Conservation (phyloP, 2,888 invertebrate genomes). For the Papilio protenor region DNA sequence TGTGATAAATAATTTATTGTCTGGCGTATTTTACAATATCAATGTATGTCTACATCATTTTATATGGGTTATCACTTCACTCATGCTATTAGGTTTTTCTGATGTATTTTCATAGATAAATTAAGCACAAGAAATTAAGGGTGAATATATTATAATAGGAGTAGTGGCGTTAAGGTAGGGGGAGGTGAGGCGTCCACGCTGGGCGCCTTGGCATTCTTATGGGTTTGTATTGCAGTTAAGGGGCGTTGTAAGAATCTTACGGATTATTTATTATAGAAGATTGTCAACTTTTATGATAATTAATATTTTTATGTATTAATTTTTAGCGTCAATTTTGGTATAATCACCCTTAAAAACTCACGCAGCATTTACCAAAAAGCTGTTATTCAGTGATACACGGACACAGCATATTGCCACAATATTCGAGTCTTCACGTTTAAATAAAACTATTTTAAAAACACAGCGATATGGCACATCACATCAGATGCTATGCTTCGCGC, state of each 20-base stretch:
- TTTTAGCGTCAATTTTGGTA: not conserved
- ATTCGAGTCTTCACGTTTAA: slow-evolving; percentile 64
- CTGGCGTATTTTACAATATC: slow-evolving; percentile 84
- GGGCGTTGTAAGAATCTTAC: too few species aligned
- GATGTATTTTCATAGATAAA: slow-evolving; percentile 38
- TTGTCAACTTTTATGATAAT: not conserved
- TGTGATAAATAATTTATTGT: slow-evolving; percentile 86
- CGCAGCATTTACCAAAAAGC: not conserved
- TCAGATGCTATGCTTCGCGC: slow-evolving; percentile 68
- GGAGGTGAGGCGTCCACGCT: too few species aligned
- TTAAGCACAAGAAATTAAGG: slow-evolving; percentile 34
- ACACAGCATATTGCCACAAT: slow-evolving; percentile 49
- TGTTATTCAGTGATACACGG: slow-evolving; percentile 13
- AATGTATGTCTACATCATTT: slow-evolving; percentile 78
- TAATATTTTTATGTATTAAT: not conserved
- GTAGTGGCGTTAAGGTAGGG: too few species aligned
- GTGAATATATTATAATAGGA: slow-evolving; percentile 1
- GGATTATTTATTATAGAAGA: too few species aligned
- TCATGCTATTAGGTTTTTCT: slow-evolving; percentile 49
- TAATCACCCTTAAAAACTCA: slow-evolving; percentile 32
- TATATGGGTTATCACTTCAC: slow-evolving; percentile 52
- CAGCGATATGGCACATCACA: slow-evolving; percentile 78
- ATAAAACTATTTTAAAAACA: slow-evolving; percentile 63
- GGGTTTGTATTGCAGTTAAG: not conserved
- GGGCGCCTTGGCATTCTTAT: too few species aligned